These are phyloP conservation scores for Caloenas nicobarica DNA, from an alignment of 2,113 vertebrate species.

Conservation along the genomic window DNA sequence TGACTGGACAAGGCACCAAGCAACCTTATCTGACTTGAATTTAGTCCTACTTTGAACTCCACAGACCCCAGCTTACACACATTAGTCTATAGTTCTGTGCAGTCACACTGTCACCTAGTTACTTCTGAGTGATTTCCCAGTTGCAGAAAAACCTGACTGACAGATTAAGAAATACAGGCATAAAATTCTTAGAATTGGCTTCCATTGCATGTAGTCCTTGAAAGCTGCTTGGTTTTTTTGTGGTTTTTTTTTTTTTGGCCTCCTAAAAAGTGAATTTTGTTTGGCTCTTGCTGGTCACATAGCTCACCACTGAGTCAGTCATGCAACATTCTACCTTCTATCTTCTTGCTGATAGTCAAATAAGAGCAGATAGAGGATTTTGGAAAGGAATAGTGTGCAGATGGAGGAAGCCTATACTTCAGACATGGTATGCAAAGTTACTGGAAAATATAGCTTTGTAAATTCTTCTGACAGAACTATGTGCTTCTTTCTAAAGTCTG, in stretches of 20 bases:
- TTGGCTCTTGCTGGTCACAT: not conserved
- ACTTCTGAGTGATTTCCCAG: not conserved
- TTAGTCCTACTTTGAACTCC: not conserved
- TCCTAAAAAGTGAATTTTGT: not conserved
- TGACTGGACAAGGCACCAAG: not conserved
- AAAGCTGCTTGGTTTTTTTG: not conserved
- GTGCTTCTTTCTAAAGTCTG: not conserved
- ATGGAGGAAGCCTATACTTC: not conserved
- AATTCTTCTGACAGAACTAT: not conserved
- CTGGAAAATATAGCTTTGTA: not conserved
- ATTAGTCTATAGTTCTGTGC: not conserved
- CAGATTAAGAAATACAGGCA: not conserved
- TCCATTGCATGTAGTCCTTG: not conserved
- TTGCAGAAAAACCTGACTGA: not conserved
- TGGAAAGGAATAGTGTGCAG: not conserved
- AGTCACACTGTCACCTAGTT: not conserved
- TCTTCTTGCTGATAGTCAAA: not conserved
- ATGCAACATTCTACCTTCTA: not conserved
- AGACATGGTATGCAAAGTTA: not conserved
- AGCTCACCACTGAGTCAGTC: not conserved
- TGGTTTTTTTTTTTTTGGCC: not conserved
- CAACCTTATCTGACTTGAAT: not conserved
- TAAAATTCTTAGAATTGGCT: not conserved
- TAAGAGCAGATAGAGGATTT: not conserved
- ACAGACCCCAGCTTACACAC: not conserved